Evolutionary conservation across 2,888 invertebrate species (phyloP), one percentile per base, ranked within the genome.

Genomic region (Lasioglossum zephyrum): DNA sequence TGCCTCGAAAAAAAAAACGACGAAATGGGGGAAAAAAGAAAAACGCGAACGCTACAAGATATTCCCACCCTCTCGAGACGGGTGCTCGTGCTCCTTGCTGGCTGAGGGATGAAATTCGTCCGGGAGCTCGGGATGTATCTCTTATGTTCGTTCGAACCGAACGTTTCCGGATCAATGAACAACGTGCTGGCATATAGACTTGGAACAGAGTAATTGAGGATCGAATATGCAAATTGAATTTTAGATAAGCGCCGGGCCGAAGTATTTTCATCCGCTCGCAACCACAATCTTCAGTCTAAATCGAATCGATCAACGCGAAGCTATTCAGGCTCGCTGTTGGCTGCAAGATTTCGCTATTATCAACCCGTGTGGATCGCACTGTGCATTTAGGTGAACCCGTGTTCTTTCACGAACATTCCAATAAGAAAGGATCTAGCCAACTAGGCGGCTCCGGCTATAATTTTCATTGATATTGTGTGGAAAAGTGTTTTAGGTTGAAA

Each of bases 211-310:
- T 36, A 60, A 69, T 60, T 16, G 39, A 16, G 57, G 63, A 77
- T 77, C 77, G 77, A 77, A 41, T 76, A 74, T 49, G 47, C 18
- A 74, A 70, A 79, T 78, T 63, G 78, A 49, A 84, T 83, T 49
- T 26, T 22, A 9, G 39, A 57, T 73, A 49, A 76, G 53, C 70
- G 26, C 11, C 8, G 2, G 26, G 1, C 16, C 44, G 13, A 13
- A 41, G 31, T 22, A 31, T 47, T 39, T 18, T 39, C 18, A 18
- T 36, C 11, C 9, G 2, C 36, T 47, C 2, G 63, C 26, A 16
- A 31, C 39, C 22, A 22, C 69, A 18, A 22, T 39, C 22, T 18
- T 36, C 39, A 9, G 36, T 39, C 36, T 4, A 36, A 36, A 66
- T 66, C 66, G 39, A 39, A 69, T 69, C 39, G 39, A 39, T 39